phyloP scores from a whole-genome alignment of 2,797 vertebrate species.

The Hydrocynus forskahlii region DNA sequence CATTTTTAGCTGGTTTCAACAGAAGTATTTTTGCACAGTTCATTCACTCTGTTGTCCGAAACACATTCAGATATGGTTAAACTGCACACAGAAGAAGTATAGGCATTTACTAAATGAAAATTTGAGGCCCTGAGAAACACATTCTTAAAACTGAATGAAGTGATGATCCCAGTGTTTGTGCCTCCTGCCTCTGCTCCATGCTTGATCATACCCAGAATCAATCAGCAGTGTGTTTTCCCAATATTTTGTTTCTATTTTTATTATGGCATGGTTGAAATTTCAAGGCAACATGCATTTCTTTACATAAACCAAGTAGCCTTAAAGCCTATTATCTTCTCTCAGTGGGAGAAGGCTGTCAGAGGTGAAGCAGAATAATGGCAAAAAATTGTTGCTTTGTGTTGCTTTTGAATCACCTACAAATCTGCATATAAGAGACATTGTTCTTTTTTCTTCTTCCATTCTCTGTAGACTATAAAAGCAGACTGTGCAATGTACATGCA shows the following conservation, averaged over 20 bases:
- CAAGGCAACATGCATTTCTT: slow-evolving; percentile 8
- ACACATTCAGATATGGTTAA: not conserved
- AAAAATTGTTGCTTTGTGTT: not conserved
- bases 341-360: slow-evolving; percentile 30
- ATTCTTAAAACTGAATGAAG: not conserved
- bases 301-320: slow-evolving; percentile 21
- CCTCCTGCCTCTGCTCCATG: not conserved
- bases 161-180: not conserved
- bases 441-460: not conserved
- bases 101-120: not conserved
- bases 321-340: slow-evolving; percentile 12
- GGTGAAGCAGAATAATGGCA: slow-evolving; percentile 12
- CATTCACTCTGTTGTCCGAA: not conserved
- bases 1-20: not conserved
- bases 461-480: slow-evolving; percentile 1
- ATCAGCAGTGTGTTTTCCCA: not conserved
- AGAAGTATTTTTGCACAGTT: not conserved
- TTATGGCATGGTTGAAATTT: slow-evolving; percentile 18
- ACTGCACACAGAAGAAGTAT: not conserved
- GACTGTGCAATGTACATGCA: too few relatives aligned
- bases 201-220: not conserved
- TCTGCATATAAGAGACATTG: slow-evolving; percentile 5
- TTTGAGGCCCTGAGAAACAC: not conserved
- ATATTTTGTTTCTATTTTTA: not conserved
- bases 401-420: slow-evolving; percentile 19